Evolutionary conservation across 1,140 invertebrate genomes (phyloP).

Genomic region (Carcinoscorpius rotundicauda): DNA sequence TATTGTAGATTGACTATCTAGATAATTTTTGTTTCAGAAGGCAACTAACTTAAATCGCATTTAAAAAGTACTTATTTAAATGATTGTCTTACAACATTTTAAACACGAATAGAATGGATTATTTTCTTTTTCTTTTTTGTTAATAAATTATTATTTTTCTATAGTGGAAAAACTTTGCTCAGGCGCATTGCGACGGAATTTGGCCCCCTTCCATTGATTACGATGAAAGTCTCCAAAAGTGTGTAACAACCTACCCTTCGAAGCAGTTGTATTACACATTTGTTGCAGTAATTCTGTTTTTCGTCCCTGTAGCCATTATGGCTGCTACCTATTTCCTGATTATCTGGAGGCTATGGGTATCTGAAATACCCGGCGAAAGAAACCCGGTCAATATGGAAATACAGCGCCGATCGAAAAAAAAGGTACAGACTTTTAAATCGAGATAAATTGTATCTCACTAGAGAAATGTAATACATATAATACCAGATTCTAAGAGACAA

Average conservation of each 20-base stretch:
- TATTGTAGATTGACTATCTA: no score
- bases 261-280: slow-evolving; percentile 35
- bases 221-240: slow-evolving; percentile 16
- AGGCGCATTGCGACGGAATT: slow-evolving; percentile 21
- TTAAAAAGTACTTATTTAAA: no score
- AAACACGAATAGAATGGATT: no score
- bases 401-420: slow-evolving; percentile 25
- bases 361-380: slow-evolving; percentile 27
- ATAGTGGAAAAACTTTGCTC: slow-evolving; percentile 23
- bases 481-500: no score
- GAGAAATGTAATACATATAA: no score
- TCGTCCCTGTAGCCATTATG: slow-evolving; percentile 40
- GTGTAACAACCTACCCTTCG: slow-evolving; percentile 21
- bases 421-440: slow-evolving; percentile 16
- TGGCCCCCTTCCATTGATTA: slow-evolving; percentile 23
- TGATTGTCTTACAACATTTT: no score
- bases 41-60: no score
- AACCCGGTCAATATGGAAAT: slow-evolving; percentile 21
- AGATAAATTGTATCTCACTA: no score
- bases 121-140: no score
- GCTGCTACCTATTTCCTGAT: slow-evolving; percentile 36
- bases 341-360: slow-evolving; percentile 33
- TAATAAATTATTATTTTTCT: background rate
- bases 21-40: no score
- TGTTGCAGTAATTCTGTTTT: slow-evolving; percentile 37